Base-by-base conservation (phyloP, 2,888 invertebrate species). In the Drosophila quasianomalipes region DNA sequence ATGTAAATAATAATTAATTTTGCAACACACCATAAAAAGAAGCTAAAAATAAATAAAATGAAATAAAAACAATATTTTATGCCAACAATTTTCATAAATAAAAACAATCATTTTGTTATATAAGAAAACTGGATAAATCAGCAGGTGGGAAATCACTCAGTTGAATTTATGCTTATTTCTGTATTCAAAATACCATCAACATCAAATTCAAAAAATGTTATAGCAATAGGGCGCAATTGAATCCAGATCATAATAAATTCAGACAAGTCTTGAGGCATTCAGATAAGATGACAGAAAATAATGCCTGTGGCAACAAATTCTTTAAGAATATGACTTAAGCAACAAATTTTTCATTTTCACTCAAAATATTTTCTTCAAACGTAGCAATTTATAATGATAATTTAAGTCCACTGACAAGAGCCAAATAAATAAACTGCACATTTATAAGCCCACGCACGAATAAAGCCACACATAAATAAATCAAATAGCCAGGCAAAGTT, bases 1-100 rank as follows among this genome's bases (percentile, higher is more conserved):
- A 73, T 83, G 83, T 85, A 88, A 88, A 85, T 85, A 88, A 74
- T 82, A 86, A 89, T 89, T 89, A 76, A 85, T 78, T 85, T 85
- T 75, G 59, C 66, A 69, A 51, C 41, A 68, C 76, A 68, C 70
- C 60, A 84, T 75, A 82, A 78, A 78, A 64, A 72, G 69, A 59
- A 55, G 30, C 37, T 39, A 53, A 52, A 61, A 65, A 65, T 51
- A 66, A 37, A 30, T 51, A 53, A 28, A 53, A 52, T 30, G 4
- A 33, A 16, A n/a, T 35, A 39, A 39, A 41, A 44, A 28, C 31
- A 44, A 62, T 63, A 44, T 30, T 41, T 28, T 41, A 28, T 44
- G 28, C 31, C 19, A 6, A 62, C 10, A 64, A 57, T n/a, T n/a
- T 64, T 61, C 54, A 33, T 60, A 68, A 55, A 79, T 60, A 68